Evolutionary conservation across 2,797 vertebrate genomes (phyloP).

Genomic region (Siniperca obscura): DNA sequence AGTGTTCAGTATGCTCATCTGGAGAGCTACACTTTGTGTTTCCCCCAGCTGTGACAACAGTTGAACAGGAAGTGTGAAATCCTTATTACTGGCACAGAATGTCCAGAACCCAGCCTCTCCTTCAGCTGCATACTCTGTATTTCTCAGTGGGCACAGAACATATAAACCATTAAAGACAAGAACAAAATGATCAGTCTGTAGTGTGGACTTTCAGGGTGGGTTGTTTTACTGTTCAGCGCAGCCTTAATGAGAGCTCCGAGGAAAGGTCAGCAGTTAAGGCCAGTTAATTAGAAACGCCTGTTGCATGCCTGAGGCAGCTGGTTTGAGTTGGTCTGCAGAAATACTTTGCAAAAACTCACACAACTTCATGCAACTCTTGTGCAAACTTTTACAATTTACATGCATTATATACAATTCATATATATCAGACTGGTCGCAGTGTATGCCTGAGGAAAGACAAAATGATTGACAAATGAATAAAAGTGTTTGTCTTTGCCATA

Average conservation of each 20-base stretch:
- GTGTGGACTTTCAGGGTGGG: slow-evolving; percentile 8
- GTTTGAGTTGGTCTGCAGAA: slow-evolving; percentile 56
- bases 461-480: not conserved
- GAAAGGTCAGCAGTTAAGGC: slow-evolving; percentile 46
- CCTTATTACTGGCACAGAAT: slow-evolving; percentile 54
- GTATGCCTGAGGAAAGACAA: not conserved
- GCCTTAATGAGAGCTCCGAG: slow-evolving; percentile 27
- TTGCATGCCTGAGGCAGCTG: slow-evolving; percentile 61
- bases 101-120: slow-evolving; percentile 26
- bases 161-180: not conserved
- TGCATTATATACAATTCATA: not conserved
- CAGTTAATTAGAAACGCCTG: slow-evolving; percentile 76
- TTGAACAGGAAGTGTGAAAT: slow-evolving; percentile 62
- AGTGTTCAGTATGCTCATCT: slow-evolving; percentile 44
- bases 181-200: not conserved
- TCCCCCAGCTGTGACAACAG: slow-evolving; percentile 80
- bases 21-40: slow-evolving; percentile 44
- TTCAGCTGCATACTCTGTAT: slow-evolving; percentile 7
- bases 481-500: slow-evolving; percentile 17
- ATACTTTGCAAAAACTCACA: slow-evolving; percentile 33
- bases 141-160: slow-evolving; percentile 22
- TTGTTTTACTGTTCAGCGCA: slow-evolving; percentile 27
- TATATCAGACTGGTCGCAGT: not conserved
- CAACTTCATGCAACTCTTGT: not conserved
- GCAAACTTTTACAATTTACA: not conserved